Percentiles rank a stretch among this genome's conserved stretches.
These are phyloP conservation scores for Euspilapteryx auroguttella DNA, from an alignment of 2,888 invertebrate species.

Conservation along the genomic window DNA sequence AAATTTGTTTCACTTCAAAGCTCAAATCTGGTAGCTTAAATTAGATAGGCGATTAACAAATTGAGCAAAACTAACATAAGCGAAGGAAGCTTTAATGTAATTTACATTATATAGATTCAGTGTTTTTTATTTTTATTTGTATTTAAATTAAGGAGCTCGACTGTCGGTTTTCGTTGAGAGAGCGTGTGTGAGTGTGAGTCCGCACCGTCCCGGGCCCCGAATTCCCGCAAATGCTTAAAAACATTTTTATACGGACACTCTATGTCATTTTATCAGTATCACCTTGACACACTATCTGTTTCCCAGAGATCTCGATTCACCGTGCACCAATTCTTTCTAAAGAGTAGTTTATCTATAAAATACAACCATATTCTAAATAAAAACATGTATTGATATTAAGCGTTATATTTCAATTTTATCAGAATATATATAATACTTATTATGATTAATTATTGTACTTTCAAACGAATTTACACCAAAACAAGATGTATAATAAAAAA, in stretches of 20 bases:
- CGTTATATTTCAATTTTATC: constrained; percentile 55
- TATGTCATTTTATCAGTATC: too few relatives aligned
- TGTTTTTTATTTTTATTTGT: not conserved
- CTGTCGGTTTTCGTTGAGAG: too few relatives aligned
- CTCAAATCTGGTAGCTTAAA: constrained; percentile 36
- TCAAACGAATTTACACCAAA: constrained; percentile 48
- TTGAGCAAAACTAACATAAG: constrained; percentile 37
- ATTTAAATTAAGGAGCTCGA: too few relatives aligned
- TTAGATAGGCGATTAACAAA: constrained; percentile 60
- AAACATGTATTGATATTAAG: constrained; percentile 43
- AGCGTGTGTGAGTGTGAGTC: too few relatives aligned
- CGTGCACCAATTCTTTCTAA: constrained; percentile 38
- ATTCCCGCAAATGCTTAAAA: too few relatives aligned
- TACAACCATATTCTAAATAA: constrained; percentile 54
- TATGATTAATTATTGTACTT: constrained; percentile 43
- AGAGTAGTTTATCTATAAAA: constrained; percentile 34
- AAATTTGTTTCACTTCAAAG: constrained; percentile 21
- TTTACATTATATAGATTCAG: not conserved
- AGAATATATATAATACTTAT: constrained; percentile 24
- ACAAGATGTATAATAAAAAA: constrained; percentile 23
- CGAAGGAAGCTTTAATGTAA: constrained; percentile 49
- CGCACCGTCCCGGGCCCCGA: too few relatives aligned
- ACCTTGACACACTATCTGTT: too few relatives aligned
- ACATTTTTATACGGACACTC: too few relatives aligned
- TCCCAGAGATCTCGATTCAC: constrained; percentile 42